phyloP scores from a whole-genome alignment of 1,140 invertebrate genomes.

The Drosophila yakuba region DNA sequence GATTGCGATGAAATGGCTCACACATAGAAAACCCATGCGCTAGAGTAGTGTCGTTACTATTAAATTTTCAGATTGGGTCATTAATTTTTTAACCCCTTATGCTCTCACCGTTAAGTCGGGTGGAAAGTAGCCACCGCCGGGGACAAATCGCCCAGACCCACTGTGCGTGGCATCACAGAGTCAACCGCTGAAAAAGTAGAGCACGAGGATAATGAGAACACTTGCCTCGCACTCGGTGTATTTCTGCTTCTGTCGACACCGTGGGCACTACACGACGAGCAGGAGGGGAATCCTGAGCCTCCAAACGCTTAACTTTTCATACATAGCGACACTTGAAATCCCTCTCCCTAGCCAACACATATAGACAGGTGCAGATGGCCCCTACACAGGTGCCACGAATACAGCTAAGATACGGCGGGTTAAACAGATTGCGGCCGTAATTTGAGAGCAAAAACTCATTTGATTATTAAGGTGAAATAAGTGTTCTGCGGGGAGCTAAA shows the following conservation, averaged over 20 bases:
- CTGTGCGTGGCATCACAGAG: conserved; percentile 40
- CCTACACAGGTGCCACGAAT: conserved; percentile 12
- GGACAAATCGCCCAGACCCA: conserved; percentile 27
- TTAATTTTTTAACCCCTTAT: conserved; percentile 14
- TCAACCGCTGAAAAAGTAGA: conserved; percentile 74
- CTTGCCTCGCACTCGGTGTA: conserved; percentile 61
- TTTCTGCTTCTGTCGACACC: conserved; percentile 23
- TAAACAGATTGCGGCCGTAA: conserved; percentile 83
- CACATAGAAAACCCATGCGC: not conserved
- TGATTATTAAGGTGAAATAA: conserved; percentile 83
- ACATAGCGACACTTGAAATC: conserved; percentile 20
- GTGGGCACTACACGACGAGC: not conserved
- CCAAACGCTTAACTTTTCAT: conserved; percentile 48
- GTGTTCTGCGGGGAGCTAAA: conserved; percentile 38
- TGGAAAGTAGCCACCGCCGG: conserved; percentile 20
- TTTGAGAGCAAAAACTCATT: conserved; percentile 81
- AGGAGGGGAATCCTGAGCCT: conserved; percentile 11
- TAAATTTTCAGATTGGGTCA: conserved; percentile 14
- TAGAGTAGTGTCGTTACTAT: conserved; percentile 5
- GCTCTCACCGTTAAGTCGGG: conserved; percentile 3
- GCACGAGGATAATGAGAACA: conserved; percentile 79
- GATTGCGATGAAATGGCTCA: not conserved
- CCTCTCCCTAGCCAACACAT: conserved; percentile 25
- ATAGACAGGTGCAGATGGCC: conserved; percentile 59
- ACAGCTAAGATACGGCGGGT: conserved; percentile 48